phyloP scores from a whole-genome alignment of 2,888 invertebrate genomes.

The Ernsta delagoae region DNA sequence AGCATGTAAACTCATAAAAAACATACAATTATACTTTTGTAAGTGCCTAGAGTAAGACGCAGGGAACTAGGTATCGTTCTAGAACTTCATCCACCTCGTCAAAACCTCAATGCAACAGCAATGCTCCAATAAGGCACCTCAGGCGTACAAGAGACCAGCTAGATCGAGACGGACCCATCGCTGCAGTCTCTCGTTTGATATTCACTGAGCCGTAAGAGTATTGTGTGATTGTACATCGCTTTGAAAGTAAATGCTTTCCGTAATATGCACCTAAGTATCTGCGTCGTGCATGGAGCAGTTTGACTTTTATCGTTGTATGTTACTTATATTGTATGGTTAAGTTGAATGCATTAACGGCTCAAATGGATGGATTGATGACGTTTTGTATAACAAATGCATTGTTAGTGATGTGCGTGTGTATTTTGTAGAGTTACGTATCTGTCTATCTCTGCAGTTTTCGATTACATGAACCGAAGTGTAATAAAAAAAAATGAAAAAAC shows the following conservation, averaged over 20 bases:
- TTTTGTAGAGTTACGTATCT: no score
- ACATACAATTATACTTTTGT: no score
- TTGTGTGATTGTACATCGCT: conserved; percentile 35
- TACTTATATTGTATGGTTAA: no score
- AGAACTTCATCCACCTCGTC: background rate
- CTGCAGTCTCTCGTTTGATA: conserved; percentile 23
- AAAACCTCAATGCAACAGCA: background rate
- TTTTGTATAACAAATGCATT: no score
- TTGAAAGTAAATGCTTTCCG: conserved; percentile 36
- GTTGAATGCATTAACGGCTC: no score
- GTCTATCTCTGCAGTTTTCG: no score
- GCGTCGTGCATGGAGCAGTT: no score
- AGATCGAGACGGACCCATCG: conserved; percentile 31
- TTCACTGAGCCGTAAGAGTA: conserved; percentile 34
- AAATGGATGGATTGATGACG: no score
- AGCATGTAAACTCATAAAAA: no score
- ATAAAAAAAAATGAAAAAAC: background rate
- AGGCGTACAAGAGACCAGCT: conserved; percentile 23
- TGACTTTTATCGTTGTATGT: background rate
- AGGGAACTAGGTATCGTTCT: background rate
- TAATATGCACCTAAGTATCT: conserved; percentile 9
- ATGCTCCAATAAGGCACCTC: conserved; percentile 10
- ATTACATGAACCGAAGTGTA: background rate
- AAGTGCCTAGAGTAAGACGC: no score
- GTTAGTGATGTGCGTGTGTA: no score